Evolutionary conservation across 1,140 invertebrate genomes (phyloP), one percentile per base, ranked within the genome.

Genomic region (Bombus cullumanus): DNA sequence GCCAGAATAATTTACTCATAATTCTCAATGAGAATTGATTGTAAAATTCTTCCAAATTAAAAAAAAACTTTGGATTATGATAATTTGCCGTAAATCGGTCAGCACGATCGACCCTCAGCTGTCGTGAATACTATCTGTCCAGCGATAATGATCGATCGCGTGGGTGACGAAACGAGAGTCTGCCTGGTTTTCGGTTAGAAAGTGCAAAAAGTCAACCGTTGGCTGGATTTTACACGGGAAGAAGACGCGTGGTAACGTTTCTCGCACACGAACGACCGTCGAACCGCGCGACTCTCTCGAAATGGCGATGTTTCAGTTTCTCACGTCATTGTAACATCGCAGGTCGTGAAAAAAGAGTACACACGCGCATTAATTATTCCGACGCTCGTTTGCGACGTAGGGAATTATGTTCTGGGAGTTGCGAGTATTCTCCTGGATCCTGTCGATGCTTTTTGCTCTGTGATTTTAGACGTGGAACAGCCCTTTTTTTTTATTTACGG

Each of bases 321-420:
- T 86, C 92, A 84, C 90, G 83, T 92, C 83, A 75, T 37, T 62
- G 75, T 66, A 64, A 73, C 81, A 43, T 85, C 89, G 86, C 89
- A 85, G 76, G 81, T 83, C 87, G 87, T 88, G 79, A 88, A 90
- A 92, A 90, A 86, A 76, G 47, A 59, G 79, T 37, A 72, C 85
- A 83, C 59, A 25, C 59, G 84, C 89, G 72, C 91, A 88, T 90
- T 91, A 90, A 93, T 92, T 92, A 91, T 89, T 87, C 73, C 47
- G 15, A 47, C 15, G 47, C 77, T 86, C 87, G 89, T 93, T 89
- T 47, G 69, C 34, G 75, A 74, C 81, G 59, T 22, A 10, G 18
- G 22, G 72, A 25, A 76, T 76, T 53, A 62, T 28, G 15, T 9
- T 31, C 8, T 10, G n/a, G 25, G 22, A 8, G 10, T 37, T 9